Conservation (phyloP, 2,113 vertebrate genomes). For the Megaptera novaeangliae region DNA sequence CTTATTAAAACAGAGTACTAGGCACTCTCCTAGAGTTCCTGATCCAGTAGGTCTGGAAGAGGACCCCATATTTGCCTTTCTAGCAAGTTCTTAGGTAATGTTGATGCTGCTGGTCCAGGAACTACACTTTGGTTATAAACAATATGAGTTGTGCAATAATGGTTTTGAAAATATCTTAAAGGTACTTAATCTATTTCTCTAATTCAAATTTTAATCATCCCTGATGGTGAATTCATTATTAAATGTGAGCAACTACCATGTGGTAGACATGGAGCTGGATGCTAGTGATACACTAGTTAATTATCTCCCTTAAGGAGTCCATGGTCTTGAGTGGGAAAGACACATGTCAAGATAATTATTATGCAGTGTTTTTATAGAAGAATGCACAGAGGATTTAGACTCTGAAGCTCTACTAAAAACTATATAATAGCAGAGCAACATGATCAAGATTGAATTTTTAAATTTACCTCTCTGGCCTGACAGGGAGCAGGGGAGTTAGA, state of each 20-base stretch:
- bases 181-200: neutral
- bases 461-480: neutral
- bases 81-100: neutral
- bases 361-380: neutral
- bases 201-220: constrained; percentile 36
- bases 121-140: neutral
- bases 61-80: neutral
- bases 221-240: constrained; percentile 18
- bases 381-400: neutral
- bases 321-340: neutral
- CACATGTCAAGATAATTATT: neutral
- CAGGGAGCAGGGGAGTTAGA: neutral
- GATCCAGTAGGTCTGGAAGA: neutral
- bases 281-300: neutral
- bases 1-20: neutral
- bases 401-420: neutral
- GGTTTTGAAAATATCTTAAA: neutral
- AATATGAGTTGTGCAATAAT: neutral
- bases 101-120: neutral
- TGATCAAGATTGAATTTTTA: neutral
- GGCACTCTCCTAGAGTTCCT: neutral
- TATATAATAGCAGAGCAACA: neutral
- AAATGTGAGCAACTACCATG: neutral
- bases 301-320: neutral
- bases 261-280: neutral